Conservation (phyloP, 2,113 vertebrate genomes). For the Melospiza melodia region DNA sequence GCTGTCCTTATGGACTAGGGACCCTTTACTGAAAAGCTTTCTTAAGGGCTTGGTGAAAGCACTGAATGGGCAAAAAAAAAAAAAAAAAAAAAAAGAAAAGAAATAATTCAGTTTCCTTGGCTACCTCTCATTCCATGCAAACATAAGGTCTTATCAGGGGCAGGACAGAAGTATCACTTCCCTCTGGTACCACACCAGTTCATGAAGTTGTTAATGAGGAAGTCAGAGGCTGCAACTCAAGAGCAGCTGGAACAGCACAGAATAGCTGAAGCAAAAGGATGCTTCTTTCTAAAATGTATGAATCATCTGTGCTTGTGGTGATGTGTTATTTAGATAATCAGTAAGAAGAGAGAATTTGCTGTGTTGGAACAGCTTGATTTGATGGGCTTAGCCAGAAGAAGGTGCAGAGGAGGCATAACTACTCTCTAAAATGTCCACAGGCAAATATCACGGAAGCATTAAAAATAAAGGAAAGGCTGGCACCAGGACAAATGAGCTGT, state of each 20-base stretch:
- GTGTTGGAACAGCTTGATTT: background rate
- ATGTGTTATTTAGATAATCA: background rate
- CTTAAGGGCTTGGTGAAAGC: background rate
- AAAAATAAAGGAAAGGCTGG: background rate
- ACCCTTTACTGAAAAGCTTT: background rate
- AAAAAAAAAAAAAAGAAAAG: background rate
- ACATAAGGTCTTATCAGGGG: background rate
- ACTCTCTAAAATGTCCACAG: background rate
- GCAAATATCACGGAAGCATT: background rate
- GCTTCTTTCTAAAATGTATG: background rate
- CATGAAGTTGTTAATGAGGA: background rate
- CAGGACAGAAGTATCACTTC: background rate
- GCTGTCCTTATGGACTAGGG: background rate
- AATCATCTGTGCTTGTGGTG: background rate
- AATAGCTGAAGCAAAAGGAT: background rate
- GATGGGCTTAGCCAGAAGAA: background rate
- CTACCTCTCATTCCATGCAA: background rate
- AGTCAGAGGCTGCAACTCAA: background rate
- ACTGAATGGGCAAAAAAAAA: background rate
- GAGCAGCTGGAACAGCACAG: background rate
- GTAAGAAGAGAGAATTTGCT: background rate
- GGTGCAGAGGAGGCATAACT: background rate
- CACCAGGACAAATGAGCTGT: background rate
- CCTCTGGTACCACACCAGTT: background rate
- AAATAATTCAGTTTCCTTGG: background rate